Percentiles rank a stretch among this genome's conserved stretches.
phyloP scores from a whole-genome alignment of 2,888 invertebrate species.

The Spicauda simplicius region DNA sequence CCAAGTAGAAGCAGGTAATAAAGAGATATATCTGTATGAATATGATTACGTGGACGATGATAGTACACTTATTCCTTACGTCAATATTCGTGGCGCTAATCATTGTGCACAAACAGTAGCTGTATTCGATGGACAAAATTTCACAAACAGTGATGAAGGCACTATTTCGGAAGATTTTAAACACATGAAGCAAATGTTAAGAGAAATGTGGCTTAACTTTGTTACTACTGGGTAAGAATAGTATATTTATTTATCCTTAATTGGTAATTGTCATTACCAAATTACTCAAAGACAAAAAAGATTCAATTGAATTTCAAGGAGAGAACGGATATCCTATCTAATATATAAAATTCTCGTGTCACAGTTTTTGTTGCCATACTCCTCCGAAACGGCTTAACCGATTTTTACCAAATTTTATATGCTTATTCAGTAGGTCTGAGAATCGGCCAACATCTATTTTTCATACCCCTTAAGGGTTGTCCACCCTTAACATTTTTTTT shows the following conservation, averaged over 20 bases:
- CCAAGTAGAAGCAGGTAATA: neutral
- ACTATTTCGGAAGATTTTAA: neutral
- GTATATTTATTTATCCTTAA: neutral
- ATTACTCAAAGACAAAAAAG: too few species aligned
- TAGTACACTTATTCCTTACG: neutral
- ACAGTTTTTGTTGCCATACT: too few species aligned
- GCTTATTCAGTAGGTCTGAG: too few species aligned
- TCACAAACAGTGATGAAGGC: neutral
- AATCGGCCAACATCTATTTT: too few species aligned
- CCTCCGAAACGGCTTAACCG: too few species aligned
- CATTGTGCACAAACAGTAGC: neutral
- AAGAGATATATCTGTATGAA: constrained; percentile 51
- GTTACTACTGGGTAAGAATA: neutral
- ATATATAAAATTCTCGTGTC: too few species aligned
- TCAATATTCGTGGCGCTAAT: neutral
- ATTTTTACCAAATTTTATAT: too few species aligned
- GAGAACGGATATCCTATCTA: too few species aligned
- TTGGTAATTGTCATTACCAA: too few species aligned
- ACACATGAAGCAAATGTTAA: constrained; percentile 34
- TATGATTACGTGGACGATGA: constrained; percentile 50
- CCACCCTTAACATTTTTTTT: too few species aligned
- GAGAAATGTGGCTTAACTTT: constrained; percentile 50
- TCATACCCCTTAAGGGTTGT: too few species aligned
- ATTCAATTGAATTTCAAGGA: too few species aligned
- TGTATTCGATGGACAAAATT: neutral